Evolutionary conservation across 2,888 invertebrate species (phyloP).

Genomic region (Mystacides longicornis): DNA sequence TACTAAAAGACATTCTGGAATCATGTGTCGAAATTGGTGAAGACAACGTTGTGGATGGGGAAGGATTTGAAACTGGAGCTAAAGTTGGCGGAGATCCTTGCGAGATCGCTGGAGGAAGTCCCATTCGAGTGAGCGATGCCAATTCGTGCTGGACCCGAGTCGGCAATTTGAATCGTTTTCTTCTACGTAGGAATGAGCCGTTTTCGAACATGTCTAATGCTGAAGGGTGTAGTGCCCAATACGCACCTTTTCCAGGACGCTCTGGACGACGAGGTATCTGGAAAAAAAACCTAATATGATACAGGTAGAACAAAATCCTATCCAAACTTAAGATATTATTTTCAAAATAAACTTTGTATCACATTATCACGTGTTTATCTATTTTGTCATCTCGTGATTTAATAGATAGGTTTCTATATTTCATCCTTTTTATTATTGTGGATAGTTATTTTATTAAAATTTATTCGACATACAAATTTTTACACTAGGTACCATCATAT

Average conservation of each 20-base stretch:
- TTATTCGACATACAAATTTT: too few relatives aligned
- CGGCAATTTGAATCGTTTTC: conserved; percentile 77
- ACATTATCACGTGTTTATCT: not conserved
- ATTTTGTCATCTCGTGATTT: not conserved
- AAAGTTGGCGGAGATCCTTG: conserved; percentile 6
- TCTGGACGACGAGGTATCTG: conserved; percentile 68
- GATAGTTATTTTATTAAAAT: too few relatives aligned
- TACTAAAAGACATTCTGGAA: conserved; percentile 31
- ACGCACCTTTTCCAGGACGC: conserved; percentile 77
- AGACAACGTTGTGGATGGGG: conserved; percentile 6
- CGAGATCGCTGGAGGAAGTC: conserved; percentile 27
- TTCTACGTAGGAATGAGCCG: conserved; percentile 69
- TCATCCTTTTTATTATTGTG: too few relatives aligned
- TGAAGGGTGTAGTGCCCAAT: conserved; percentile 75
- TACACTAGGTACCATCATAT: too few relatives aligned
- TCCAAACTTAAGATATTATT: not conserved
- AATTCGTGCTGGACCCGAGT: conserved; percentile 49
- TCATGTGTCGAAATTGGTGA: conserved; percentile 8
- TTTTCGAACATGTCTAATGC: conserved; percentile 84
- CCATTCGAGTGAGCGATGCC: conserved; percentile 33
- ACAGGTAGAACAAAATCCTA: not conserved
- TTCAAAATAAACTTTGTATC: not conserved
- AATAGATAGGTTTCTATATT: too few relatives aligned
- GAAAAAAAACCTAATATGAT: not conserved
- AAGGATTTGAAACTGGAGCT: not conserved